Evolutionary conservation across 2,888 invertebrate species (phyloP), one percentile per base, ranked within the genome.

Genomic region (Priocnemis perturbator): DNA sequence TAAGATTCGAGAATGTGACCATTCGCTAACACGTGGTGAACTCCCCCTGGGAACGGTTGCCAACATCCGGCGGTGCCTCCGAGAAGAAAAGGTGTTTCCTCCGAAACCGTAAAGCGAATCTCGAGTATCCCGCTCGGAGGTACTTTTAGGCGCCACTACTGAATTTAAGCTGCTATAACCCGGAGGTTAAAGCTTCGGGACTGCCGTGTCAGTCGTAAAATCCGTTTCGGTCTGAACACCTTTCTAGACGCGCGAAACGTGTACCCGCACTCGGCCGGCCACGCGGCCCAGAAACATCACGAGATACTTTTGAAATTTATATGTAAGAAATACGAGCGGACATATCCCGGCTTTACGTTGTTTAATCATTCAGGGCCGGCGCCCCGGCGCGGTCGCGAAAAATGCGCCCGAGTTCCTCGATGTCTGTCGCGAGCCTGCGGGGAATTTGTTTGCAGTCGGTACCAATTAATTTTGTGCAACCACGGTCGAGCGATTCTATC

Each of bases 111-210:
- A 77, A 79, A 77, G 69, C 76, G 79, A 79, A 78, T 79, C 79
- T 72, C 67, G 69, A 69, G 69, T 71, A 75, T 73, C 69, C 62
- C 64, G 64, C 72, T 67, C 67, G 52, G 64, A 79, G 76, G 74
- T 76, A 70, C 77, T 76, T 79, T 75, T 68, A 69, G 78, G 57
- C 70, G 67, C 64, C 66, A 69, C 65, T 69, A 62, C 67, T 61
- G 67, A 80, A 80, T 78, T 80, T 78, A 80, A 80, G 73, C 71
- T 62, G 59, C 71, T 67, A 73, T 79, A 80, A 77, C 78, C 77
- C 60, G 37, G 64, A 58, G 73, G 76, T 71, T 76, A 61, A 71
- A 70, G 62, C 64, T 64, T 69, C 71, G 60, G 61, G 63, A 60
- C 65, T 58, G 71, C 56, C 60, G 65, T 60, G 63, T 64, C 57